Evolutionary conservation across 2,113 vertebrate genomes (phyloP).

Genomic region (Vanacampus margaritifer): DNA sequence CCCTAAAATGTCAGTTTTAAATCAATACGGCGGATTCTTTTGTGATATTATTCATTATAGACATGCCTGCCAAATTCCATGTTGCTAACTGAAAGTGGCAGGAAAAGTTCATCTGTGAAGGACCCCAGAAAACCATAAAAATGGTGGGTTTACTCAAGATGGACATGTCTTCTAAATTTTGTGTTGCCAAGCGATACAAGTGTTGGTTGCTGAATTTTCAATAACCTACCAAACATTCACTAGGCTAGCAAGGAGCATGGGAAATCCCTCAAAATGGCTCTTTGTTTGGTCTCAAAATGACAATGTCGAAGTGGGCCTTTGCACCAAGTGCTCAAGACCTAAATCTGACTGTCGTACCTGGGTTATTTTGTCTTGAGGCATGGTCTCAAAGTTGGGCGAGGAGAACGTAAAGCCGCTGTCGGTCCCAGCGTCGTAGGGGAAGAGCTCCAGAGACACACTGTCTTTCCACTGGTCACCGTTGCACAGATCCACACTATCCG

Average conservation of each 20-base stretch:
- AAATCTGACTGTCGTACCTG: constrained; percentile 68
- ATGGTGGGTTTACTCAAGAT: background rate
- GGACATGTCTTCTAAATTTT: background rate
- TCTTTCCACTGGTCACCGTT: constrained; percentile 84
- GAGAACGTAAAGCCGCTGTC: constrained; percentile 98
- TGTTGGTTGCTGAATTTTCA: background rate
- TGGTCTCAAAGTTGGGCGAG: constrained; percentile 95
- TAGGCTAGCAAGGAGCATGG: background rate
- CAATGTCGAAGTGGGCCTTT: background rate
- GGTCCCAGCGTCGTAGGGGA: constrained; percentile 90
- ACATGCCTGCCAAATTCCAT: background rate
- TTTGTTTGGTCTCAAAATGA: background rate
- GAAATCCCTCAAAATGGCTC: background rate
- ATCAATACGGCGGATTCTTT: background rate
- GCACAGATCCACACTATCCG: constrained; percentile 86
- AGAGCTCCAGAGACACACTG: constrained; percentile 79
- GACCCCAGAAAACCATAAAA: too few relatives aligned
- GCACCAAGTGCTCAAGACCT: background rate
- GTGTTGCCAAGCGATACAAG: background rate
- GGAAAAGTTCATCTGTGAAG: too few relatives aligned
- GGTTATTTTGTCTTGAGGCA: constrained; percentile 89
- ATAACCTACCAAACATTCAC: background rate
- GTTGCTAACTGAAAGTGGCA: background rate
- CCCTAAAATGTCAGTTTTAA: background rate
- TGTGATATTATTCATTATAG: background rate